Base-by-base conservation (phyloP, 1,140 invertebrate species). In the Schlechtendalia chinensis region DNA sequence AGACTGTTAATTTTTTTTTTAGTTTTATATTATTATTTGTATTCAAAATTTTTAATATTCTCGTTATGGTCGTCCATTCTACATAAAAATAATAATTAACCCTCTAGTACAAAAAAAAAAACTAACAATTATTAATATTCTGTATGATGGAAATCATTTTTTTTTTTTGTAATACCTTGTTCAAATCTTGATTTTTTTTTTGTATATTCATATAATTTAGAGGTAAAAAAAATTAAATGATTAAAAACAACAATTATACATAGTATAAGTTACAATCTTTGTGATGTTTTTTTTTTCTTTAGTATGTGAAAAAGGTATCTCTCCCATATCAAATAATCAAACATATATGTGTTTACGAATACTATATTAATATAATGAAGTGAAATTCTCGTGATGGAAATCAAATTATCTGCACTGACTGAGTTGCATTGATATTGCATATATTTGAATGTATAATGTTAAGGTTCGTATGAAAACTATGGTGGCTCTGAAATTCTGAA, bases 1-100 rank as follows among this genome's bases (percentile, higher is more conserved):
- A 79, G 75, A 79, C 75, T 79, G 75, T 79, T 79, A 59, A 79
- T 61, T 77, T 56, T 11, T 77, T 59, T 79, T 77, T 77, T 79
- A 79, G 58, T 61, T 61, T 72, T 79, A 79, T 27, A 58, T 61
- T 77, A 77, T 45, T 27, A 75, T 59, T 61, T 79, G 32, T 79
- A 63, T 47, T 79, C 58, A 61, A 77, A 77, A 77, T 79, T 39
- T n/a, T 8, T 54, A 77, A 59, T 79, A 29, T 47, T 79, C 75
- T 79, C 75, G 75, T 77, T 59, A n/a, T 79, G 58, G 58, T 79
- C 75, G 16, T 79, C 39, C 39, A 59, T 27, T 61, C 58, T 61
- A 45, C 39, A 47, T 47, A 63, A 6, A 79, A 63, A 61, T 47
- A 61, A 50, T 54, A 50, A 72, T n/a, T 72, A 29, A 29, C 53